phyloP scores from a whole-genome alignment of 2,113 vertebrate species.

The Callaeas wilsoni region DNA sequence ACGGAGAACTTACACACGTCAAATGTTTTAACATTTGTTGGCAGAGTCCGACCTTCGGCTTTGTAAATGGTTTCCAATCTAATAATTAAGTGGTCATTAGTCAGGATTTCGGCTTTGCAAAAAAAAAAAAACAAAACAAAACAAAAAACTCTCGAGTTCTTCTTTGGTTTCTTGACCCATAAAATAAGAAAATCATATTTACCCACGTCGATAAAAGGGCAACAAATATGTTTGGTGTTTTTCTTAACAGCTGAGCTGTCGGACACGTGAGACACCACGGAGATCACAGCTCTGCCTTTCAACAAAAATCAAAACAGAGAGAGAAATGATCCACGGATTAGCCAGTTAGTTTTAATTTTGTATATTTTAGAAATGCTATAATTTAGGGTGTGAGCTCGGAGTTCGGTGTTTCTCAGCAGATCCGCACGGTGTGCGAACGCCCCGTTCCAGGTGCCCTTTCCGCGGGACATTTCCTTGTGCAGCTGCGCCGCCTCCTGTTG shows the following conservation, averaged over 20 bases:
- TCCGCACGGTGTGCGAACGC: neutral
- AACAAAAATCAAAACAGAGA: neutral
- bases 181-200: neutral
- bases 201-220: neutral
- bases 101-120: neutral
- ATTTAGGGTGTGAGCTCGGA: neutral
- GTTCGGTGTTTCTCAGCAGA: neutral
- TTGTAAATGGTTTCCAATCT: neutral
- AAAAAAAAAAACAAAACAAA: neutral
- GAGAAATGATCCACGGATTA: too few relatives aligned
- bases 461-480: neutral
- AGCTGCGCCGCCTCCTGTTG: neutral
- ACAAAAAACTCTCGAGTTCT: neutral
- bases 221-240: neutral
- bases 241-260: neutral
- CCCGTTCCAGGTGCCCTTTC: neutral
- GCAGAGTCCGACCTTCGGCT: neutral
- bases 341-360: rapidly evolving
- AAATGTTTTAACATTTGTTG: neutral
- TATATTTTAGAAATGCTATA: neutral
- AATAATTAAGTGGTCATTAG: neutral
- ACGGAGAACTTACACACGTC: neutral
- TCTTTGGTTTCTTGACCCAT: neutral
- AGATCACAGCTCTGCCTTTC: neutral
- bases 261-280: neutral